These are phyloP conservation scores for Craseonycteris thonglongyai DNA, from an alignment of 2,113 vertebrate species.

Conservation along the genomic window DNA sequence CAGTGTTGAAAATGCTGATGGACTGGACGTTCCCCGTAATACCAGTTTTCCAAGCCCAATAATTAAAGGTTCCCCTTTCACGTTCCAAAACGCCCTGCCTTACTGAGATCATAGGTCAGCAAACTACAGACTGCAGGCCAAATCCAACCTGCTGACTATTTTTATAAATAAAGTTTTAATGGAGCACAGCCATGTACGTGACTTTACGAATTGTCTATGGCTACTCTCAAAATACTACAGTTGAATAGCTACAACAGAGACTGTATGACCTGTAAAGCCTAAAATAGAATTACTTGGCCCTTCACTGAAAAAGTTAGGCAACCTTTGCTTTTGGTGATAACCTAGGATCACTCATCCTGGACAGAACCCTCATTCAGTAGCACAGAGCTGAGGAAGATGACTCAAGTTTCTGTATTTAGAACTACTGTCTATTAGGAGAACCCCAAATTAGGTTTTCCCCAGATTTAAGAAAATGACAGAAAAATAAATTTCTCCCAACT, in stretches of 20 bases:
- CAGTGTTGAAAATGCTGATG: rapidly evolving
- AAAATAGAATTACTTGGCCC: background rate
- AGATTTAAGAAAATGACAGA: background rate
- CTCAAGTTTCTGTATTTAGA: background rate
- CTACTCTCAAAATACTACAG: background rate
- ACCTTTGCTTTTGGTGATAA: background rate
- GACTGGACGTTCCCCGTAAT: background rate
- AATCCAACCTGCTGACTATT: background rate
- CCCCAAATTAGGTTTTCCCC: background rate
- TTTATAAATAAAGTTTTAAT: background rate
- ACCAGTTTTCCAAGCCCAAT: background rate
- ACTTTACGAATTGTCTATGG: background rate
- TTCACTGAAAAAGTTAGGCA: background rate
- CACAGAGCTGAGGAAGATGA: background rate
- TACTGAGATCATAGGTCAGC: background rate
- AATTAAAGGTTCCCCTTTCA: background rate
- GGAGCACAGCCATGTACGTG: background rate
- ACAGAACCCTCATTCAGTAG: background rate
- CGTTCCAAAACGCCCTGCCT: background rate
- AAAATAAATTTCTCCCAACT: background rate
- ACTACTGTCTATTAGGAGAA: background rate
- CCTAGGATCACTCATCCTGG: background rate
- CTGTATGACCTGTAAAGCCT: background rate
- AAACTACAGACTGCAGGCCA: background rate
- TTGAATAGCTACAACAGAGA: background rate